Conservation (phyloP, 2,888 invertebrate genomes). For the Fabriciana adippe region DNA sequence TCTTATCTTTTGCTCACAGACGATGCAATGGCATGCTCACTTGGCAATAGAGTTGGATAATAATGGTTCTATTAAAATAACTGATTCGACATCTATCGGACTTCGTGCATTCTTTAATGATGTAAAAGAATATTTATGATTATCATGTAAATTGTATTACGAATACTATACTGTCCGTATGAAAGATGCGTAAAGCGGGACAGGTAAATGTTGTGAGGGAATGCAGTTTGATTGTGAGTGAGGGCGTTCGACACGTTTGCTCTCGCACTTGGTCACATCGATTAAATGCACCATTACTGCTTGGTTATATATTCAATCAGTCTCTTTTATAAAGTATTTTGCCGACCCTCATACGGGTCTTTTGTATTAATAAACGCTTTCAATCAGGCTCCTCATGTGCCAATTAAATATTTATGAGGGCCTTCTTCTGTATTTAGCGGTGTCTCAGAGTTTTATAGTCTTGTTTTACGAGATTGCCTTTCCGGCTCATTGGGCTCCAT, state of each 20-base stretch:
- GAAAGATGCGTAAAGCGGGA: constrained; percentile 41
- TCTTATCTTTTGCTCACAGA: constrained; percentile 50
- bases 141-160: not conserved
- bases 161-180: constrained; percentile 22
- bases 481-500: constrained; percentile 26
- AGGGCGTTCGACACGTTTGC: constrained; percentile 45
- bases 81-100: constrained; percentile 34
- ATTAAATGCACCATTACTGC: constrained; percentile 61
- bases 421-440: constrained; percentile 47
- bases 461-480: constrained; percentile 40
- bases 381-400: constrained; percentile 64
- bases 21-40: constrained; percentile 27
- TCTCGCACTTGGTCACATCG: constrained; percentile 53
- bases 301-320: constrained; percentile 58
- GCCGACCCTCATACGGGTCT: constrained; percentile 64
- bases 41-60: constrained; percentile 40
- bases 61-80: constrained; percentile 47
- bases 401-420: constrained; percentile 65
- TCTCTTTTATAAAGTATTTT: constrained; percentile 64
- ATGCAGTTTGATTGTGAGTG: constrained; percentile 47
- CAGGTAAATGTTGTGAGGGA: constrained; percentile 49
- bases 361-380: constrained; percentile 67
- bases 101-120: constrained; percentile 23
- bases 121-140: constrained; percentile 3
- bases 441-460: constrained; percentile 36